Percentiles rank a stretch among this genome's conserved stretches.
Evolutionary conservation across 2,113 vertebrate genomes (phyloP).

Genomic region (Chamaetylas fuelleborni): DNA sequence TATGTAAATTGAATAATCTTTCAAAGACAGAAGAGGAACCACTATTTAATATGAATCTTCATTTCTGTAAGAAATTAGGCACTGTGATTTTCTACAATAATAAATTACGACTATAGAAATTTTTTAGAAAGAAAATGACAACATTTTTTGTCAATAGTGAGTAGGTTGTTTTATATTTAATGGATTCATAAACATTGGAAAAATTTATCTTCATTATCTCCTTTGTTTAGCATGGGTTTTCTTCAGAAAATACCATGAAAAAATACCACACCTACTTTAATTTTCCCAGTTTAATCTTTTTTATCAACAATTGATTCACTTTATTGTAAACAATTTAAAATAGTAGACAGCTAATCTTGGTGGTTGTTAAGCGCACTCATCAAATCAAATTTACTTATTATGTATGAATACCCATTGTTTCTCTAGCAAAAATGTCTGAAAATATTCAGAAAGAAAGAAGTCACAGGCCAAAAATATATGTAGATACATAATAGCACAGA

Average conservation of each 20-base stretch:
- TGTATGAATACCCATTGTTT: not conserved
- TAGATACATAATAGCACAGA: not conserved
- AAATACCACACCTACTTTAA: not conserved
- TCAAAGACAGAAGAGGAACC: not conserved
- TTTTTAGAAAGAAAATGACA: not conserved
- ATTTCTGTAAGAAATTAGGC: not conserved
- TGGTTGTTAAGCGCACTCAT: not conserved
- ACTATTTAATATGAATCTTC: not conserved
- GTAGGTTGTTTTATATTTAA: not conserved
- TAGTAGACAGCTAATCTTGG: not conserved
- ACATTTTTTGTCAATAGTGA: not conserved
- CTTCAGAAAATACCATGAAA: not conserved
- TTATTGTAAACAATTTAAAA: not conserved
- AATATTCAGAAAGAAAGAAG: not conserved
- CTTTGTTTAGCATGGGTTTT: rapidly evolving
- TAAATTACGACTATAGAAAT: not conserved
- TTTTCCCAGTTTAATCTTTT: not conserved
- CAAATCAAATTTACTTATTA: not conserved
- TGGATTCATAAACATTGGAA: not conserved
- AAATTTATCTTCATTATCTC: not conserved
- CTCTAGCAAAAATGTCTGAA: not conserved
- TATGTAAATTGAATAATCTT: constrained; percentile 18
- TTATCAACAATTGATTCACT: not conserved
- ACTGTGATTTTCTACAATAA: not conserved
- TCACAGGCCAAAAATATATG: rapidly evolving